Evolutionary conservation across 2,888 invertebrate species (phyloP).

Genomic region (Petrolisthes manimaculis): DNA sequence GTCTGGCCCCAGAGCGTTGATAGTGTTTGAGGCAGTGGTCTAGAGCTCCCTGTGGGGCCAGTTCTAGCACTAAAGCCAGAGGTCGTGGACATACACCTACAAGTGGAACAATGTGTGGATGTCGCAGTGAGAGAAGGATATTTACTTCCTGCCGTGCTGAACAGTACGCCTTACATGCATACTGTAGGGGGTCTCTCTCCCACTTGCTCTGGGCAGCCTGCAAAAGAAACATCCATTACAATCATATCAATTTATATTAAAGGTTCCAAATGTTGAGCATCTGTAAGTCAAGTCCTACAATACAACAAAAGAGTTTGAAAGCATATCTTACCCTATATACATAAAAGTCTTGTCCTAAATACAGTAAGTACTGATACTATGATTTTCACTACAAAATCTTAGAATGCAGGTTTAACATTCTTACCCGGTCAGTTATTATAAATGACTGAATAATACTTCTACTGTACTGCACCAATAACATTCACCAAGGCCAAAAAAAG

Average conservation of each 20-base stretch:
- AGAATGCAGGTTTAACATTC: too few species aligned
- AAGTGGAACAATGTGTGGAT: conserved; percentile 92
- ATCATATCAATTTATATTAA: not conserved
- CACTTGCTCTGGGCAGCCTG: conserved; percentile 87
- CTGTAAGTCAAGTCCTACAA: not conserved
- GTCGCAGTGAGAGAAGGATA: conserved; percentile 85
- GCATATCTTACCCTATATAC: not conserved
- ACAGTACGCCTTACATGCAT: conserved; percentile 95
- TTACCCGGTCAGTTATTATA: too few species aligned
- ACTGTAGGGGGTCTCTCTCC: conserved; percentile 92
- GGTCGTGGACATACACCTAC: conserved; percentile 92
- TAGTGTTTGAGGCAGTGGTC: conserved; percentile 87
- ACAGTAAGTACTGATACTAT: too few species aligned
- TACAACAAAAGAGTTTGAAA: not conserved
- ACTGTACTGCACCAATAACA: too few species aligned
- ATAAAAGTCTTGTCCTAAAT: too few species aligned
- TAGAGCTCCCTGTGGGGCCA: conserved; percentile 93
- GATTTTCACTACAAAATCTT: too few species aligned
- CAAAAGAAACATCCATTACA: conserved; percentile 3
- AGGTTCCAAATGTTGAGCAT: not conserved
- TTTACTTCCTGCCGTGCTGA: conserved; percentile 94
- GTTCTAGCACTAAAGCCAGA: conserved; percentile 86
- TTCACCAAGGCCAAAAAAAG: too few species aligned
- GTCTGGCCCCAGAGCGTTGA: conserved; percentile 84
- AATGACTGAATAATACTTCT: too few species aligned